Percentiles rank a stretch among this genome's conserved stretches.
Evolutionary conservation across 2,113 vertebrate species (phyloP).

Genomic region (Prunella fulvescens): DNA sequence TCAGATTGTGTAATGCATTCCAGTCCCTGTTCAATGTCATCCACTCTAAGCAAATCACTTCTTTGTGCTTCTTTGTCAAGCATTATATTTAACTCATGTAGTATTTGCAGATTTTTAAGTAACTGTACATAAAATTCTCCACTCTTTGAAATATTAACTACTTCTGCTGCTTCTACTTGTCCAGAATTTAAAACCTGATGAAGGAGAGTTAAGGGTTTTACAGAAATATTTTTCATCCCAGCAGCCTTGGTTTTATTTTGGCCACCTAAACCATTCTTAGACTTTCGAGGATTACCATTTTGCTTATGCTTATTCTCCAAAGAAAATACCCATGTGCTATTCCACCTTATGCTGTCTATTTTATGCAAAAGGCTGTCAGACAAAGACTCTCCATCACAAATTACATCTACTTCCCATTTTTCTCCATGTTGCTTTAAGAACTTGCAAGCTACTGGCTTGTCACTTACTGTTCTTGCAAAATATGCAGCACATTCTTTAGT

Average conservation of each 20-base stretch:
- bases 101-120: constrained; percentile 24
- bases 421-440: constrained; percentile 71
- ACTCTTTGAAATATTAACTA: constrained; percentile 65
- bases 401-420: constrained; percentile 78
- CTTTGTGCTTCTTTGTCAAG: constrained; percentile 50
- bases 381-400: constrained; percentile 58
- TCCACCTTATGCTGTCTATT: not conserved
- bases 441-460: constrained; percentile 72
- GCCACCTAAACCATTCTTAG: not conserved
- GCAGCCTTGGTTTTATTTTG: not conserved
- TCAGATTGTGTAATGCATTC: constrained; percentile 73
- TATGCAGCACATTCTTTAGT: constrained; percentile 7
- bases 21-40: constrained; percentile 68
- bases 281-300: not conserved
- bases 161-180: constrained; percentile 64
- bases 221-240: not conserved
- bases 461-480: constrained; percentile 66
- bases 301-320: not conserved
- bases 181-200: constrained; percentile 46
- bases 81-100: constrained; percentile 44
- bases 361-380: constrained; percentile 30
- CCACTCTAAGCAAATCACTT: not conserved
- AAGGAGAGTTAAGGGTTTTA: not conserved
- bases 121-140: constrained; percentile 75
- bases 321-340: not conserved